Percentiles rank a stretch among this genome's conserved stretches.
phyloP scores from a whole-genome alignment of 2,113 vertebrate genomes.

The Peromyscus maniculatus region DNA sequence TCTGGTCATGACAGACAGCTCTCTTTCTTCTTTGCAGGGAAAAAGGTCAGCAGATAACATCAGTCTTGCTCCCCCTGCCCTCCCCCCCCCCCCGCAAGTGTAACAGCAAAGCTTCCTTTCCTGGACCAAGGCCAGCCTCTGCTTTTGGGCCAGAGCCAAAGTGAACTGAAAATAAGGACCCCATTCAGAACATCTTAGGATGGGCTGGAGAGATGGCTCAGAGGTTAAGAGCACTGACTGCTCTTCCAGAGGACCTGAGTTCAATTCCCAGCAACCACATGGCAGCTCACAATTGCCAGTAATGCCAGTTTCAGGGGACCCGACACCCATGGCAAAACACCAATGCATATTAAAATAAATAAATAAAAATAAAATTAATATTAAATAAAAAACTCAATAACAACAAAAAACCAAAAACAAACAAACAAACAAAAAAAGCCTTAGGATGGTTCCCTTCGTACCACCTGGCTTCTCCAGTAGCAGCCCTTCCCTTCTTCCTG shows the following conservation, averaged over 20 bases:
- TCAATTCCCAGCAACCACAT: too few relatives aligned
- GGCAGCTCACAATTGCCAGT: too few relatives aligned
- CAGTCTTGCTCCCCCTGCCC: not conserved
- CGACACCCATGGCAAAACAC: too few relatives aligned
- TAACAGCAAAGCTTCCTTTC: not conserved
- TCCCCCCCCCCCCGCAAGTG: not conserved
- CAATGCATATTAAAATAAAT: too few relatives aligned
- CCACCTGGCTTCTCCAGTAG: too few relatives aligned
- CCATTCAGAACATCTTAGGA: not conserved
- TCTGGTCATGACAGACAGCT: not conserved
- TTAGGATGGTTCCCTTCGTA: not conserved
- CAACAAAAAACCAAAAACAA: too few relatives aligned
- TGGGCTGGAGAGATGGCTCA: not conserved
- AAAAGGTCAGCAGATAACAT: not conserved
- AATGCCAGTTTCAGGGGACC: too few relatives aligned
- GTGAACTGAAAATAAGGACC: not conserved
- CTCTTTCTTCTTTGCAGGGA: conserved; percentile 4
- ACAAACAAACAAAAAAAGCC: too few relatives aligned
- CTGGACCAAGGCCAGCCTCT: not conserved
- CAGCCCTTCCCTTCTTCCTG: not conserved
- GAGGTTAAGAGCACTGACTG: too few relatives aligned
- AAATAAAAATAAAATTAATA: too few relatives aligned
- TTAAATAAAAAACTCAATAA: too few relatives aligned
- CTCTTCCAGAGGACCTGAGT: too few relatives aligned
- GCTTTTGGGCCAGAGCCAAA: not conserved